Base-by-base conservation (phyloP, 2,888 invertebrate genomes). In the Panopea generosa region DNA sequence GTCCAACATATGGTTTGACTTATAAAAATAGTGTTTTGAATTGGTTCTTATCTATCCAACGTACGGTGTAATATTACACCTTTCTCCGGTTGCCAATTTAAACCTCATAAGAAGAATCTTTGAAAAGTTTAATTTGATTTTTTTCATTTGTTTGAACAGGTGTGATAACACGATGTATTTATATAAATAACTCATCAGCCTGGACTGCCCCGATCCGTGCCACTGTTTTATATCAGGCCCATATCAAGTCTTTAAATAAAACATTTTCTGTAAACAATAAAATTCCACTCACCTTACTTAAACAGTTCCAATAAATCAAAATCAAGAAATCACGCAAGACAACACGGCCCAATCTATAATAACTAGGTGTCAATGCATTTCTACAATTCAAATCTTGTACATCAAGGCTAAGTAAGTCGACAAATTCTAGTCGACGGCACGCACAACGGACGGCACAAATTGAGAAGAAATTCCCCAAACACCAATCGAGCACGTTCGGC, bases 241-340 rank as follows among this genome's bases (percentile, higher is more conserved):
- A 45, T 40, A 16, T 7, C 40, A 16, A 40, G 40, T 18, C 52
- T 56, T 56, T 33, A n/a, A 56, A 26, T 9, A n/a, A 53, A 53
- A 53, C 16, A 7, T n/a, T 3, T 29, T 29, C 9, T 55, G 27
- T 40, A 49, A 67, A 77, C 33, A 67, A 60, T 57, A 52, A 62
- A 67, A 56, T 16, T 33, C 16, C 38, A 70, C 80, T 80, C 73
- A 80, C 80, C 80, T 80, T 70, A 66, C 80, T 70, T 80, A 56
- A 52, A 73, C 71, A 52, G 65, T 57, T 70, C 80, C 80, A 70
- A 77, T 80, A 76, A 80, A 77, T 80, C 80, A 74, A n/a, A 56
- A 22, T 62, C 20, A 47, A 59, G 53, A 65, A 72, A 62, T 22
- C 56, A 47, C 67, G 57, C 68, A 63, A 72, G 57, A 62, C 68